Evolutionary conservation across 2,888 invertebrate species (phyloP).

Genomic region (Crioceris asparagi): DNA sequence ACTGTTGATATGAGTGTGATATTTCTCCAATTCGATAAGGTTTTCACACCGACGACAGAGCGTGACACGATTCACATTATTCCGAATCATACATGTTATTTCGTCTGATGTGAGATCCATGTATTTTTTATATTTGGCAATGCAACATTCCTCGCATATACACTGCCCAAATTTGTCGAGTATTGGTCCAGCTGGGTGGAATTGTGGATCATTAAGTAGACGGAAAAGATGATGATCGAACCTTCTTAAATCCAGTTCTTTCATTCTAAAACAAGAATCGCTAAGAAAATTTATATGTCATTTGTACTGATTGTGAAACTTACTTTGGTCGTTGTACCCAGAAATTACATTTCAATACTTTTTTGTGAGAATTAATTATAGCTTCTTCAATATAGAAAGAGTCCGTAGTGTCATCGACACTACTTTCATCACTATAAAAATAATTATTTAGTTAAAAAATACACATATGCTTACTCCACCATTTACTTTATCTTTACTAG

Average conservation of each 20-base stretch:
- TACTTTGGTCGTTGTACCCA: slow-evolving; percentile 33
- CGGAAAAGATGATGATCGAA: slow-evolving; percentile 31
- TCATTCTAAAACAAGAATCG: slow-evolving; percentile 23
- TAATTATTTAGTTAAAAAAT: background rate
- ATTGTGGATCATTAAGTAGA: slow-evolving; percentile 27
- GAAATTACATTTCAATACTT: slow-evolving; percentile 31
- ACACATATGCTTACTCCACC: background rate
- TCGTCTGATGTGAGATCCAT: slow-evolving; percentile 18
- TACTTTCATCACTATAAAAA: slow-evolving; percentile 21
- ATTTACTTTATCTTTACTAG: slow-evolving; percentile 20
- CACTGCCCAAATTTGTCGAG: slow-evolving; percentile 31
- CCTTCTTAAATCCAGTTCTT: slow-evolving; percentile 25
- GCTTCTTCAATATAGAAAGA: slow-evolving; percentile 22
- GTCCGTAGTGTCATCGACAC: slow-evolving; percentile 17
- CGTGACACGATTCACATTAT: slow-evolving; percentile 14
- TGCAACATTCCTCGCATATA: slow-evolving; percentile 33
- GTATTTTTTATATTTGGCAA: slow-evolving; percentile 28
- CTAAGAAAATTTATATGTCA: background rate
- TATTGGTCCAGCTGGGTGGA: slow-evolving; percentile 27
- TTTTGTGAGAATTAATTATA: slow-evolving; percentile 25
- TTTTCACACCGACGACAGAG: slow-evolving; percentile 19
- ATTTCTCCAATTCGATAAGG: slow-evolving; percentile 22
- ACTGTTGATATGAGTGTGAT: slow-evolving; percentile 26
- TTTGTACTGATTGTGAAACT: slow-evolving; percentile 10
- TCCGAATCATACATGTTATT: slow-evolving; percentile 13